These are phyloP conservation scores for Crotalus tigris DNA, from an alignment of 2,113 vertebrate genomes.

Conservation along the genomic window DNA sequence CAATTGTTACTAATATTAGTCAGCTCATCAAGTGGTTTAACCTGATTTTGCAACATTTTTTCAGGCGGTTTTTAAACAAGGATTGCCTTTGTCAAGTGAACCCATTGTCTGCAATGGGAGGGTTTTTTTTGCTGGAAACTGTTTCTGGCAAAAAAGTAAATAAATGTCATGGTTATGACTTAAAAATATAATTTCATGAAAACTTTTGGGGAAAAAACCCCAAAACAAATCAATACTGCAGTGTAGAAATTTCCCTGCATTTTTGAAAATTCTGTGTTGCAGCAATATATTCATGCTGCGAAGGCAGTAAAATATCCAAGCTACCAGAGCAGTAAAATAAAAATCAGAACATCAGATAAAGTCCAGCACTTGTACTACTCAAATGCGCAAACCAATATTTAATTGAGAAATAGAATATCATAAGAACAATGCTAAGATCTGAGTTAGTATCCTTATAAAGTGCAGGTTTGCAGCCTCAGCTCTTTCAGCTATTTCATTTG, in stretches of 20 bases:
- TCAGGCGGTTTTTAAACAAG: neutral
- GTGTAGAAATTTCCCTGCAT: neutral
- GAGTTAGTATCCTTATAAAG: neutral
- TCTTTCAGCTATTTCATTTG: neutral
- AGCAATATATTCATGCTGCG: neutral
- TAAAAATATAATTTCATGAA: neutral
- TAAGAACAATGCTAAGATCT: neutral
- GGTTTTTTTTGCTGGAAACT: neutral
- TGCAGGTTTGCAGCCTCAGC: conserved; percentile 9
- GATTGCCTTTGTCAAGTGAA: neutral
- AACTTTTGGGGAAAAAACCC: neutral
- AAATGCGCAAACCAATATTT: neutral
- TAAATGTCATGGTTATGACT: neutral
- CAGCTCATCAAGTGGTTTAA: neutral
- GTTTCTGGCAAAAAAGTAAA: neutral
- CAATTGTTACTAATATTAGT: neutral
- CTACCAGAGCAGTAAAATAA: neutral
- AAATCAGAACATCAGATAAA: neutral
- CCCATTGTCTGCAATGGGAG: neutral
- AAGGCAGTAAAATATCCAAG: neutral
- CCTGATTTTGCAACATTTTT: neutral
- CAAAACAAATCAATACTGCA: neutral
- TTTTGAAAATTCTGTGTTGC: neutral
- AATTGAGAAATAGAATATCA: neutral
- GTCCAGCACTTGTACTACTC: neutral